Base-by-base conservation (phyloP, 2,113 vertebrate species). In the Dendropsophus ebraccatus region DNA sequence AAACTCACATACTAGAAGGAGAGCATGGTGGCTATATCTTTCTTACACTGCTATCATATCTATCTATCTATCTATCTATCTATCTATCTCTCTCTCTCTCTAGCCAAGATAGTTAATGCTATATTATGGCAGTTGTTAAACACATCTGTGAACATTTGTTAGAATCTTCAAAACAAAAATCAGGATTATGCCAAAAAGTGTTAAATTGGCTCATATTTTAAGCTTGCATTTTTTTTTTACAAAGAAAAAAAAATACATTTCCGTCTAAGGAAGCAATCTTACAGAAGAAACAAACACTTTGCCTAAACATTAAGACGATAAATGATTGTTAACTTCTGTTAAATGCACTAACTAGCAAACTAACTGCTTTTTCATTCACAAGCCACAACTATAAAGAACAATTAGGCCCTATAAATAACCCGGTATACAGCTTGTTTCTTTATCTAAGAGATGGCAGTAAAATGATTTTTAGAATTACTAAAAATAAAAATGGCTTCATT, bases 401-500 rank as follows among this genome's bases (percentile, higher is more conserved):
- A 87, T 87, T 74, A 87, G 69, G 58, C 52, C 77, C 77, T 87
- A 94, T 83, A 79, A 93, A 74, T 88, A 85, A 90, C 81, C 87
- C 88, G 90, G 90, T 87, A 88, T 81, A 82, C 84, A 91, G 88
- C 86, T 90, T 78, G 87, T 88, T 92, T 87, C 70, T 0, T 91
- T 91, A 88, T 86, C 77, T 81, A 81, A 81, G 67, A 74, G 81
- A 87, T 60, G 52, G 85, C 52, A 87, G 77, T 35, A 81, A 86
- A 87, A 87, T 90, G 90, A 91, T 91, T 86, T 86, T 90, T 93
- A 91, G 88, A 91, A 85, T 45, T 89, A 74, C 87, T 88, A 91
- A 91, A 90, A 93, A 91, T 93, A 92, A 91, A 89, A 90, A 89
- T 89, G 86, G 85, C 77, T 87, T 87, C 67, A 87, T 87, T 81